Conservation (phyloP, 2,797 vertebrate genomes). For the Decapterus maruadsi region DNA sequence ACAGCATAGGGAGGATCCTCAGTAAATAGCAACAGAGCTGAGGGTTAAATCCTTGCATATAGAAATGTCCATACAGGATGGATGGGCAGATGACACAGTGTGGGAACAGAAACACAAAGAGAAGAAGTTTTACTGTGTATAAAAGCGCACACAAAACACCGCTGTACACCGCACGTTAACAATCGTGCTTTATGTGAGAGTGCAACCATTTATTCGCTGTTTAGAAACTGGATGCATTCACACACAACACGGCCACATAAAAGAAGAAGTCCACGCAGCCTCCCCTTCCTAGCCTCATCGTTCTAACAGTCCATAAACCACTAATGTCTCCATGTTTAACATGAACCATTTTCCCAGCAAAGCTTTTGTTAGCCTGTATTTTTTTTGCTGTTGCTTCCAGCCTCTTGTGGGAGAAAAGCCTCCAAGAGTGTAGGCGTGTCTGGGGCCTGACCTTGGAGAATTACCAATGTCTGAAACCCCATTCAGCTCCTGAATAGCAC, state of each 20-base stretch:
- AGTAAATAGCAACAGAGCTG: conserved; percentile 88
- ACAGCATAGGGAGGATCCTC: conserved; percentile 80
- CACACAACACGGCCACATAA: conserved; percentile 10
- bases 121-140: conserved; percentile 1
- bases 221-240: conserved; percentile 2
- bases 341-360: conserved; percentile 55
- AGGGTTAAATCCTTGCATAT: conserved; percentile 69
- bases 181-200: neutral
- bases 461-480: conserved; percentile 73
- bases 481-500: conserved; percentile 68
- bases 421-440: conserved; percentile 78
- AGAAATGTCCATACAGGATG: conserved; percentile 52
- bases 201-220: neutral
- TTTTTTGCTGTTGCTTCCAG: conserved; percentile 49
- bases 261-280: conserved; percentile 1
- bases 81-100: conserved; percentile 45
- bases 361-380: conserved; percentile 60
- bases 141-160: conserved; percentile 12
- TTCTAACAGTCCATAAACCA: conserved; percentile 36
- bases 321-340: conserved; percentile 57
- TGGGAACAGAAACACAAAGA: conserved; percentile 26
- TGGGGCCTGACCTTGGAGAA: conserved; percentile 77
- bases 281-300: neutral
- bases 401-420: conserved; percentile 66
- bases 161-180: neutral